Evolutionary conservation across 2,113 vertebrate species (phyloP).

Genomic region (Brachyhypopomus occidentalis): DNA sequence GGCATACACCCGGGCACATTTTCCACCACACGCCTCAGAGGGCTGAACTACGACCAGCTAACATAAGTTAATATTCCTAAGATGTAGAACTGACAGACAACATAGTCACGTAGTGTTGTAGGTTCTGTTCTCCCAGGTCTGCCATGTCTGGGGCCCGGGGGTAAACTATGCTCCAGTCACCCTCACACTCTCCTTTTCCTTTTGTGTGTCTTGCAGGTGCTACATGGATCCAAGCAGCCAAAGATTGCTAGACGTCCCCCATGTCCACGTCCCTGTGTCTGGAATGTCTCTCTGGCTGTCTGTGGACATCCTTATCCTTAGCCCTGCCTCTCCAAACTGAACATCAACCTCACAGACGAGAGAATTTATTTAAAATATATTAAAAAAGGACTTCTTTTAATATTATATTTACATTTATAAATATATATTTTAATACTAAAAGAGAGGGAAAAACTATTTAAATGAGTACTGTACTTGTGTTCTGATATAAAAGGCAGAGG

Average conservation of each 20-base stretch:
- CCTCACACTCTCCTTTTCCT: slow-evolving; percentile 40
- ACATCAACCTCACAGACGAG: slow-evolving; percentile 71
- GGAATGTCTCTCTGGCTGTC: slow-evolving; percentile 57
- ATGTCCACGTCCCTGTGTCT: slow-evolving; percentile 44
- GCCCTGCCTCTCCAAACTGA: slow-evolving; percentile 66
- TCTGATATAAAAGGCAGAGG: slow-evolving; percentile 77
- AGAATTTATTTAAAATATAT: slow-evolving; percentile 76
- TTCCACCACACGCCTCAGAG: too few relatives aligned
- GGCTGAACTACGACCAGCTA: too few relatives aligned
- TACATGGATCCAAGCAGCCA: slow-evolving; percentile 73
- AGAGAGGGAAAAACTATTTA: slow-evolving; percentile 82
- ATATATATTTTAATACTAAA: slow-evolving; percentile 86
- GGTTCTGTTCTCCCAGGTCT: too few relatives aligned
- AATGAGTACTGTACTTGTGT: slow-evolving; percentile 83
- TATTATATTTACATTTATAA: slow-evolving; percentile 77
- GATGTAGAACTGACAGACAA: too few relatives aligned
- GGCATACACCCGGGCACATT: too few relatives aligned
- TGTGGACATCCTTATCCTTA: slow-evolving; percentile 53
- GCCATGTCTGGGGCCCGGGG: too few relatives aligned
- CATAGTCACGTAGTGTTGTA: too few relatives aligned
- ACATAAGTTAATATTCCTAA: too few relatives aligned
- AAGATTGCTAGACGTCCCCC: slow-evolving; percentile 72
- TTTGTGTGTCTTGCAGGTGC: slow-evolving; percentile 65
- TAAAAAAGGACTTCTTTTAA: slow-evolving; percentile 67
- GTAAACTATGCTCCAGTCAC: not conserved